Base-by-base conservation (phyloP, 2,797 vertebrate species). In the Sebastolobus altivelis region DNA sequence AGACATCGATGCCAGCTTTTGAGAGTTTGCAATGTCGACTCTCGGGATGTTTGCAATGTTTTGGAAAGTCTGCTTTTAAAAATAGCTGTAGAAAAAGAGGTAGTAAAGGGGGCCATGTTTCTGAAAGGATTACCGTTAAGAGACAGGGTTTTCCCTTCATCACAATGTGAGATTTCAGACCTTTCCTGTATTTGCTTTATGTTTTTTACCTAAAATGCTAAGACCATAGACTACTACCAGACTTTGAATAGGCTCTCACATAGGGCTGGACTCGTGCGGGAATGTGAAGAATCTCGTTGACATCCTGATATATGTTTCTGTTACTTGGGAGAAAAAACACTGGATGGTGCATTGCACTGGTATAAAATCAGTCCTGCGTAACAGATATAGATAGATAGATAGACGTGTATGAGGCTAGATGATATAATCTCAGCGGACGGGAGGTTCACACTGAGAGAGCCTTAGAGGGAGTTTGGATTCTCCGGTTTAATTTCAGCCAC, bases 311-410 rank as follows among this genome's bases (percentile, higher is more conserved):
- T 75, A 22, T 72, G 62, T 83, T 75, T 87, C 46, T 77, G 69
- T 89, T 62, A 76, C 56, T 65, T 63, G 59, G 76, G 61, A 65
- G 80, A 87, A 81, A 88, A 88, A 87, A 88, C 90, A 90, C 91
- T 87, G 91, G 86, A 90, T 79, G 79, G 79, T 91, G 82, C 76
- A 69, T 75, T 59, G 71, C 84, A 88, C 87, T 86, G 84, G 74
- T 84, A 65, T 66, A 25, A 70, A 88, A 62, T 84, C 84, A 77
- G 79, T 75, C 77, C 72, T 80, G 85, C 82, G 74, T 87, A 80
- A 81, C 66, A 61, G 37, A 81, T 31, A 2, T 33, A 6, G 54
- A 56, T 62, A 52, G 49, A 77, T 56, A 49, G 49, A 77, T 56
- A 49, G 20, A 52, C n/a, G 62, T 79, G 76, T 73, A 6, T 76